Evolutionary conservation across 2,113 vertebrate genomes (phyloP).

Genomic region (Phoxinus phoxinus): DNA sequence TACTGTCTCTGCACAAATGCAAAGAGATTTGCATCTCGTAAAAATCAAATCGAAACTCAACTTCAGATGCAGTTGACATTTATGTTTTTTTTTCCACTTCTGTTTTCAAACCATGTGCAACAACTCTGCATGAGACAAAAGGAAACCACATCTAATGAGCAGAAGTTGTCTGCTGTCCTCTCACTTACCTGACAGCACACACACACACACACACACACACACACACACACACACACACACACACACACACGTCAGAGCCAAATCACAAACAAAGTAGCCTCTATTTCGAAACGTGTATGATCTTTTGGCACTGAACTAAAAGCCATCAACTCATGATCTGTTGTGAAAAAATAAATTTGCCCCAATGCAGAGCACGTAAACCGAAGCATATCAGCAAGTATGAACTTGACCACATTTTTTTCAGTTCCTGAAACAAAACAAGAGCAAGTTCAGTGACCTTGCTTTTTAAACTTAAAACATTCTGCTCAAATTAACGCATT

Average conservation of each 20-base stretch:
- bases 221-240: not conserved
- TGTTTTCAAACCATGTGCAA: slow-evolving; percentile 20
- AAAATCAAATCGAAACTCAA: slow-evolving; percentile 16
- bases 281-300: not conserved
- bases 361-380: not conserved
- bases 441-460: not conserved
- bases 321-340: not conserved
- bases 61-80: slow-evolving; percentile 1
- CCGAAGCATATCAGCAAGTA: slow-evolving; percentile 4
- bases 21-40: not conserved
- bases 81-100: slow-evolving; percentile 24
- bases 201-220: slow-evolving; percentile 23
- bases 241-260: not conserved
- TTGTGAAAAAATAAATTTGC: not conserved
- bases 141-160: slow-evolving; percentile 43
- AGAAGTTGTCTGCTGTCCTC: slow-evolving; percentile 36
- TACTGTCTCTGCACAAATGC: slow-evolving; percentile 33
- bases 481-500: not conserved
- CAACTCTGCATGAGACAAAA: not conserved
- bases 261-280: slow-evolving; percentile 7
- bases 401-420: slow-evolving; percentile 46
- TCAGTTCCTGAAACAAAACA: slow-evolving; percentile 41
- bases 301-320: not conserved
- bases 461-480: not conserved
- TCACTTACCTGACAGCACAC: slow-evolving; percentile 5